These are phyloP conservation scores for Isoperla grammatica DNA, from an alignment of 2,888 invertebrate genomes.

Conservation along the genomic window DNA sequence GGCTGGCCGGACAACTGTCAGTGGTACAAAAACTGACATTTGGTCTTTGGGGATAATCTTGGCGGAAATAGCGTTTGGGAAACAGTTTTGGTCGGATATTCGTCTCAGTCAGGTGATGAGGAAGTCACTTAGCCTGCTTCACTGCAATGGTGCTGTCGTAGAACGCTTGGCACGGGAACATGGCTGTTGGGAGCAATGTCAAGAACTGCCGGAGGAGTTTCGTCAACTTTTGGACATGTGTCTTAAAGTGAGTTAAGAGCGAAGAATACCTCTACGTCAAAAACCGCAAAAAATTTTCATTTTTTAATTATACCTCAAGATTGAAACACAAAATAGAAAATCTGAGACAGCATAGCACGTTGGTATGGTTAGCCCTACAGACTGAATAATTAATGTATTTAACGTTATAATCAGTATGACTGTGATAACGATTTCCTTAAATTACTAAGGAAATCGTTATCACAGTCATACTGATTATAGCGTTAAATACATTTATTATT, in stretches of 20 bases:
- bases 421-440: too few species aligned
- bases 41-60: conserved; percentile 94
- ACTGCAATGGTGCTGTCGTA: conserved; percentile 53
- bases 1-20: conserved; percentile 48
- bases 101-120: conserved; percentile 69
- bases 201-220: conserved; percentile 3
- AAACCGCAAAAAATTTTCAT: too few species aligned
- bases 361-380: too few species aligned
- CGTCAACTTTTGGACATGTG: conserved; percentile 11
- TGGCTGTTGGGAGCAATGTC: conserved; percentile 52
- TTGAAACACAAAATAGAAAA: too few species aligned
- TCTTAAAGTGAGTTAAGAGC: background rate
- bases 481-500: too few species aligned
- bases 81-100: conserved; percentile 63
- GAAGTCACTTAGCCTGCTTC: conserved; percentile 68
- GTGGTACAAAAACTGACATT: conserved; percentile 76
- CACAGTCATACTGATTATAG: too few species aligned
- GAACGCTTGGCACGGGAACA: conserved; percentile 75
- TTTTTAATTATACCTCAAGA: too few species aligned
- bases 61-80: conserved; percentile 68
- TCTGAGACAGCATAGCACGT: too few species aligned
- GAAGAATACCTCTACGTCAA: too few species aligned
- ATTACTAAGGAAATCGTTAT: too few species aligned
- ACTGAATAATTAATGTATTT: too few species aligned
- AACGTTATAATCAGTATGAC: too few species aligned